Conservation (phyloP, 1,140 invertebrate species). For the Diorhabda carinulata region DNA sequence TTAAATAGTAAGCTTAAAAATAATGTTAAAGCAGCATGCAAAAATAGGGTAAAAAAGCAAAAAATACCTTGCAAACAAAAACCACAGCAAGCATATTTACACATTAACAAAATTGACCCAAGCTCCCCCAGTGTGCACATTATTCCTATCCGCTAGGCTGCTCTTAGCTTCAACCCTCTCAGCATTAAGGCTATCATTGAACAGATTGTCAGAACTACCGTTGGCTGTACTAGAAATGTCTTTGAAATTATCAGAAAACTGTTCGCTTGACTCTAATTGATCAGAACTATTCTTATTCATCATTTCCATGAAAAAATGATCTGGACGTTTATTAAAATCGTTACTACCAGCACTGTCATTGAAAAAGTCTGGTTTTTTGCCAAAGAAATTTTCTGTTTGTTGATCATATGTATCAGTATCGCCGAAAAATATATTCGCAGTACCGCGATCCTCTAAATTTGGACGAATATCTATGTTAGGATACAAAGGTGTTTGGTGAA, state of each 20-base stretch:
- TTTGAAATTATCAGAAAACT: slow-evolving; percentile 28
- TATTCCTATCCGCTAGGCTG: slow-evolving; percentile 15
- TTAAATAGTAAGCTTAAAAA: not conserved
- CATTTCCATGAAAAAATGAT: slow-evolving; percentile 25
- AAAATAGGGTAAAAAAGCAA: slow-evolving; percentile 23
- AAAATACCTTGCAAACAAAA: slow-evolving; percentile 30
- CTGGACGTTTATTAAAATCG: slow-evolving; percentile 24
- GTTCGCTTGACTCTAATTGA: slow-evolving; percentile 20
- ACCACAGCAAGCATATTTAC: slow-evolving; percentile 46
- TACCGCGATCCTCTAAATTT: not conserved
- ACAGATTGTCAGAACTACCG: slow-evolving; percentile 21
- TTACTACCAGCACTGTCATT: slow-evolving; percentile 17
- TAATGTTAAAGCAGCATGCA: slow-evolving; percentile 13
- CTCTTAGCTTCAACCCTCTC: slow-evolving; percentile 13
- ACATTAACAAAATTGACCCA: slow-evolving; percentile 39
- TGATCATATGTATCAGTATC: slow-evolving; percentile 15
- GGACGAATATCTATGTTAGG: slow-evolving; percentile 21
- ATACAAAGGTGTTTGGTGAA: slow-evolving; percentile 23
- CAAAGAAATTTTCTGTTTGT: slow-evolving; percentile 16
- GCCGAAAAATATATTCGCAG: slow-evolving; percentile 9
- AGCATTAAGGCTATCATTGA: slow-evolving; percentile 7
- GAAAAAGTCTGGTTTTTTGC: slow-evolving; percentile 10
- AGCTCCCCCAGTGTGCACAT: slow-evolving; percentile 22
- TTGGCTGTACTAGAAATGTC: slow-evolving; percentile 17
- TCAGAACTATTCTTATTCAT: slow-evolving; percentile 16